Evolutionary conservation across 2,888 invertebrate genomes (phyloP), one percentile per base, ranked within the genome.

Genomic region (Keiferia lycopersicella): DNA sequence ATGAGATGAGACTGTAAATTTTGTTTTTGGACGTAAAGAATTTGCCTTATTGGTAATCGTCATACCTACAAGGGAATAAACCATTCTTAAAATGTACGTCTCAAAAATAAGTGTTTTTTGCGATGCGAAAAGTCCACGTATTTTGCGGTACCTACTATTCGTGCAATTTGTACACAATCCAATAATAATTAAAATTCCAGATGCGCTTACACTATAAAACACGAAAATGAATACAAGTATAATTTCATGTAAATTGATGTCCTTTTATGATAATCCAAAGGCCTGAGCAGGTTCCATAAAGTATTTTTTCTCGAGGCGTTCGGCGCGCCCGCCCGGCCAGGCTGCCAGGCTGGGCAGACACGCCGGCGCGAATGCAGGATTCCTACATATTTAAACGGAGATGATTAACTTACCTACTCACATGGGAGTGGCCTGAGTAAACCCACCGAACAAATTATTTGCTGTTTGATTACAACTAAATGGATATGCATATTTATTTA

Each of bases 1-100:
- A 78, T 84, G 79, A 34, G 34, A 79, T 83, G 80, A 41, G 22
- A 10, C 14, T 45, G 41, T 34, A 34, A 34, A 34, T 34, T 34
- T 34, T 34, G 34, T 34, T 34, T 34, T 34, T 8, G 34, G 34
- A 34, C 34, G 34, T 34, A 34, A 34, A 34, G 34, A 34, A 34
- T 10, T 34, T 34, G 34, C 1, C 10, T 34, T 34, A 10, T 8
- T 1, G 10, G 8, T 34, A 8, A 34, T 34, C 10, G 8, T 34
- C 8, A 7, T 34, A 26, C 26, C 26, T 34, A 34, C 4, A 34
- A 34, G 34, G 10, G 34, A 34, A 34, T 34, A n/a, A n/a, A 7
- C 10, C 3, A 34, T 7, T 4, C 7, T 34, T 8, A 53, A 14
- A 26, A 22, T 6, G 12, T 53, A 22, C 26, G 26, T n/a, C n/a